phyloP scores from a whole-genome alignment of 2,113 vertebrate genomes.

The Rissa tridactyla region DNA sequence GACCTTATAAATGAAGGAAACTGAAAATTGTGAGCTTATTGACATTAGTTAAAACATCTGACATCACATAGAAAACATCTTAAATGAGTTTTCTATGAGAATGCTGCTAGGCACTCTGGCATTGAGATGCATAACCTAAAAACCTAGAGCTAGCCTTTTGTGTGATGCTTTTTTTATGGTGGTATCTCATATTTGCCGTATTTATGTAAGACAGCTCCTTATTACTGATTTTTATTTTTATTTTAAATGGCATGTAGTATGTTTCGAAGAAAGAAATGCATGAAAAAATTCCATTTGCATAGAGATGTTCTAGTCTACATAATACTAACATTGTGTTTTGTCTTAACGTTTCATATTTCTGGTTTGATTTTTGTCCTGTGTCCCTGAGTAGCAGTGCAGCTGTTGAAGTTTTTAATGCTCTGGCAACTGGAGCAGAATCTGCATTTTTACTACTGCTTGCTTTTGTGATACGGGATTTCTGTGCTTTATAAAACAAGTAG shows the following conservation, averaged over 20 bases:
- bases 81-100: neutral
- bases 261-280: neutral
- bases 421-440: conserved; percentile 26
- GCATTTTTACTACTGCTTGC: conserved; percentile 8
- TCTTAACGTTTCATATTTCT: neutral
- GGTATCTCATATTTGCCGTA: neutral
- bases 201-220: neutral
- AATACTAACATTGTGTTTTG: neutral
- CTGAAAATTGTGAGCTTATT: neutral
- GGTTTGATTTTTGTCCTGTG: conserved; percentile 12
- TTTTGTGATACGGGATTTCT: neutral
- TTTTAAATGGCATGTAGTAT: neutral
- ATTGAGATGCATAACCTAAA: neutral
- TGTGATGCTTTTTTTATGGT: neutral
- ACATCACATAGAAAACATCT: neutral
- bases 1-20: neutral
- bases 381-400: conserved; percentile 22
- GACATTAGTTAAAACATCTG: neutral
- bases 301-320: neutral
- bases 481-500: neutral
- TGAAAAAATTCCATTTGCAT: neutral
- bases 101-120: neutral
- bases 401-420: conserved; percentile 41
- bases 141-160: neutral
- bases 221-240: neutral